A percentile compares a stretch with the other conserved stretches of the same genome.
Conservation (phyloP, 2,113 vertebrate genomes). For the Cercocebus atys region DNA sequence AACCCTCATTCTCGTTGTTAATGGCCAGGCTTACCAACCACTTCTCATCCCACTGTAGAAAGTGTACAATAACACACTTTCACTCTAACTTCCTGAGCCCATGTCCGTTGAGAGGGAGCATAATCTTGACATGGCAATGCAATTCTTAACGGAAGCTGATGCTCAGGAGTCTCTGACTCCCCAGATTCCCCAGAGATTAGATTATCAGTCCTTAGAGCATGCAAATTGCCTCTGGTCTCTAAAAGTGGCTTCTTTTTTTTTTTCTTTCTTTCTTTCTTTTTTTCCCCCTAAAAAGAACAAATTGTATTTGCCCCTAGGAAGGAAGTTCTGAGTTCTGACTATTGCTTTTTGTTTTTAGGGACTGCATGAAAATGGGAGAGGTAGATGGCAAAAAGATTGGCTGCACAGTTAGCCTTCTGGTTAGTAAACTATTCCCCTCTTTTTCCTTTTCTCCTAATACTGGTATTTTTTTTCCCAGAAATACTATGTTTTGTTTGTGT, state of each 20-base stretch:
- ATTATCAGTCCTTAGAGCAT: background rate
- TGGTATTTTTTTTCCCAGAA: constrained; percentile 25
- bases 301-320: background rate
- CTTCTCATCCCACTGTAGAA: background rate
- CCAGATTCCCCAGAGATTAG: background rate
- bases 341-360: constrained; percentile 86
- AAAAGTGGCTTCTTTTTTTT: background rate
- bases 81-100: background rate
- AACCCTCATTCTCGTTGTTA: background rate
- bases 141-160: background rate
- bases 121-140: background rate
- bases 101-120: background rate
- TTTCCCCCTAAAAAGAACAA: background rate
- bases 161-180: background rate
- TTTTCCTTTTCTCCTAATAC: background rate
- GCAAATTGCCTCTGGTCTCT: background rate
- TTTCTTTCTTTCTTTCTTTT: background rate
- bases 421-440: constrained; percentile 81
- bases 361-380: constrained; percentile 99
- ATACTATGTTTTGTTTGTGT: background rate
- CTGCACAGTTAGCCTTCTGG: constrained; percentile 98
- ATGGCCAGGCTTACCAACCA: background rate
- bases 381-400: constrained; percentile 99
- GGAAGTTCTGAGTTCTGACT: constrained; percentile 39
- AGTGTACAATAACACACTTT: no score